These are phyloP conservation scores for Rhynchopsitta pachyrhyncha DNA, from an alignment of 2,113 vertebrate genomes.

Conservation along the genomic window DNA sequence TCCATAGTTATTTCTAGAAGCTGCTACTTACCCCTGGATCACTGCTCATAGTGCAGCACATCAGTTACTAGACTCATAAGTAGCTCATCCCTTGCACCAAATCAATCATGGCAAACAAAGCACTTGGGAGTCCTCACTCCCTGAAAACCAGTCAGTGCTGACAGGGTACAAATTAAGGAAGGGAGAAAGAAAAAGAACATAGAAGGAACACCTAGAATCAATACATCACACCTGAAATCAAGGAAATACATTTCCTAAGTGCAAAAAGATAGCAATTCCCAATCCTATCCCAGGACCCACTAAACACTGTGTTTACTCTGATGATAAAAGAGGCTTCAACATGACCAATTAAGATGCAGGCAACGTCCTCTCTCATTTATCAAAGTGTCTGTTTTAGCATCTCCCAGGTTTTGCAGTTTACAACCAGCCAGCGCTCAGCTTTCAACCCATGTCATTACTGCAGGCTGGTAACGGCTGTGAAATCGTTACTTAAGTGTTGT, in stretches of 20 bases:
- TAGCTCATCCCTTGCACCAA: not conserved
- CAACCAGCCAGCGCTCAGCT: slow-evolving; percentile 28
- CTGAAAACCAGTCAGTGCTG: not conserved
- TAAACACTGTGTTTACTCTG: not conserved
- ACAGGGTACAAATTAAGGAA: not conserved
- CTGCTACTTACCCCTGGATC: not conserved
- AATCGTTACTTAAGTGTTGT: slow-evolving; percentile 42
- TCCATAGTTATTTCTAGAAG: not conserved
- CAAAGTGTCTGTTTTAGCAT: not conserved
- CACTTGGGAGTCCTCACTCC: not conserved
- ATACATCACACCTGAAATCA: not conserved
- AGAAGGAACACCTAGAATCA: not conserved
- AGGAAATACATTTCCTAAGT: slow-evolving; percentile 15
- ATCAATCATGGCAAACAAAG: not conserved
- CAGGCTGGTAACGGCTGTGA: slow-evolving; percentile 50
- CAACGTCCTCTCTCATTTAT: slow-evolving; percentile 13
- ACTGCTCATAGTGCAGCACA: not conserved
- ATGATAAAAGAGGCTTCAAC: not conserved
- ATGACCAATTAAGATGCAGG: slow-evolving; percentile 15
- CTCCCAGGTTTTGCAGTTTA: slow-evolving; percentile 1
- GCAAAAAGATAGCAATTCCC: slow-evolving; percentile 16
- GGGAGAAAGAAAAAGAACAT: not conserved
- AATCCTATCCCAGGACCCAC: not conserved
- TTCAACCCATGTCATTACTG: slow-evolving; percentile 7
- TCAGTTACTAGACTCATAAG: not conserved